phyloP scores from a whole-genome alignment of 2,888 invertebrate species.

The Tinea trinotella region DNA sequence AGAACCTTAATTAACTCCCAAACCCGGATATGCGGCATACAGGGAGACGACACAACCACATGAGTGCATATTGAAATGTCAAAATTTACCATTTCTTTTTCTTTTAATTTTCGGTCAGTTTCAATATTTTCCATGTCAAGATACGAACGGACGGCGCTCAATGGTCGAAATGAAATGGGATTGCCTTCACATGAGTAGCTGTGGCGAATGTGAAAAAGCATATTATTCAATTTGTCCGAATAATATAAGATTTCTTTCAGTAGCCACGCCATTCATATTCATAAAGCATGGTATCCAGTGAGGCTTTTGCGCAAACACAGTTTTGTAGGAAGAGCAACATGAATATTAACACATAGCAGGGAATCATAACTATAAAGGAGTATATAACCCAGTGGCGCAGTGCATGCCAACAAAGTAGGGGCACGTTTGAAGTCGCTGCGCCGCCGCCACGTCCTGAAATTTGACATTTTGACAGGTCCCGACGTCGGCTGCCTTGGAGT shows the following conservation, averaged over 20 bases:
- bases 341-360: slow-evolving; percentile 69
- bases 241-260: neutral
- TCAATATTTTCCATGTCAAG: slow-evolving; percentile 62
- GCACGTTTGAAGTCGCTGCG: slow-evolving; percentile 69
- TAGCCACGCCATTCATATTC: slow-evolving; percentile 59
- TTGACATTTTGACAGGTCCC: slow-evolving; percentile 74
- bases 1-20: slow-evolving; percentile 42
- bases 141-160: slow-evolving; percentile 49
- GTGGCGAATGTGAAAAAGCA: slow-evolving; percentile 39
- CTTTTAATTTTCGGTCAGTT: slow-evolving; percentile 61
- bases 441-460: slow-evolving; percentile 67
- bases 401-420: slow-evolving; percentile 58
- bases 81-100: slow-evolving; percentile 64
- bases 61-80: slow-evolving; percentile 70
- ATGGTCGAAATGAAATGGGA: slow-evolving; percentile 34
- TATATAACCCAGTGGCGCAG: slow-evolving; percentile 30
- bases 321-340: slow-evolving; percentile 63
- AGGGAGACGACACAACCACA: neutral
- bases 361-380: slow-evolving; percentile 65
- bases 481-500: slow-evolving; percentile 57
- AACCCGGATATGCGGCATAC: neutral
- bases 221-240: slow-evolving; percentile 25
- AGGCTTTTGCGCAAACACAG: slow-evolving; percentile 66
- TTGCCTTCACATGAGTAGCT: slow-evolving; percentile 38
- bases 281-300: slow-evolving; percentile 36